Evolutionary conservation across 2,888 invertebrate species (phyloP).

Genomic region (Selenia dentaria): DNA sequence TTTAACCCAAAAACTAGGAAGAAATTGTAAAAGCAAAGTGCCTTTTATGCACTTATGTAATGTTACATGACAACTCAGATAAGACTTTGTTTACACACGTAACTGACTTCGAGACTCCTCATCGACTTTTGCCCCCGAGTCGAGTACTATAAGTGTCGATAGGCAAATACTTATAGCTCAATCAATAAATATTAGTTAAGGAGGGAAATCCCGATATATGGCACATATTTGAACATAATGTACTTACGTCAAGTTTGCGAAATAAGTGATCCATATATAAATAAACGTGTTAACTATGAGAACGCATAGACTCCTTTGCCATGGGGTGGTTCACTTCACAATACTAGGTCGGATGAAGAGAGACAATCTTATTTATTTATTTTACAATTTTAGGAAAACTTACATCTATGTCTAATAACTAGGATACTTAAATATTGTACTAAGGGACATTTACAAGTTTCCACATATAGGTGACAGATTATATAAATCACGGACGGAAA

Average conservation of each 20-base stretch:
- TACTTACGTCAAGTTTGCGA: constrained; percentile 5
- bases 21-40: too few species aligned
- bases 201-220: constrained; percentile 50
- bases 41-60: not conserved
- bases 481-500: too few species aligned
- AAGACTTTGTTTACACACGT: constrained; percentile 7
- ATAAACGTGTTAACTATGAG: not conserved
- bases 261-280: not conserved
- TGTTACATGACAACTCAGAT: constrained; percentile 1
- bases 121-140: constrained; percentile 16
- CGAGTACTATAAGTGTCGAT: constrained; percentile 16
- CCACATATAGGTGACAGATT: too few species aligned
- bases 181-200: constrained; percentile 43
- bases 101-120: constrained; percentile 2
- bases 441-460: too few species aligned
- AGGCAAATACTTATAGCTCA: constrained; percentile 25
- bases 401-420: too few species aligned
- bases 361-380: too few species aligned
- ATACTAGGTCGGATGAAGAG: too few species aligned
- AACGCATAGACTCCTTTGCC: not conserved
- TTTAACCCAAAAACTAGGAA: too few species aligned
- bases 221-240: constrained; percentile 30
- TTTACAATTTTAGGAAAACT: too few species aligned
- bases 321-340: not conserved
- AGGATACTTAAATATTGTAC: too few species aligned